These are phyloP conservation scores for Orientallactaga sibirica DNA, from an alignment of 2,797 vertebrate genomes.

Conservation along the genomic window DNA sequence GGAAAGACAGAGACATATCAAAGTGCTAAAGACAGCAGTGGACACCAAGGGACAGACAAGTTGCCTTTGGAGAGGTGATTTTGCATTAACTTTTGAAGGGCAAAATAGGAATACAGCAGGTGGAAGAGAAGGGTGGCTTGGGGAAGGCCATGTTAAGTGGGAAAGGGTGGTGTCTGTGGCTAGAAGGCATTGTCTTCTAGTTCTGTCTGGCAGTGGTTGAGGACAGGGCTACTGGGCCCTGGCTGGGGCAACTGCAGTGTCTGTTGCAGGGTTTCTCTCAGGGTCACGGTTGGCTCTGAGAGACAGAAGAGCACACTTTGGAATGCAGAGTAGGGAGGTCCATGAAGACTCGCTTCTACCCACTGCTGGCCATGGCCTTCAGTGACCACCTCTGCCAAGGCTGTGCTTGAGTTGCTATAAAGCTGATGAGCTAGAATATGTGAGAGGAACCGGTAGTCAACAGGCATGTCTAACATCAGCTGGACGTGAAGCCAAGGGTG, in stretches of 20 bases:
- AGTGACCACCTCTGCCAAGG: neutral
- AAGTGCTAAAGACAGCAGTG: neutral
- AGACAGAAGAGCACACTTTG: neutral
- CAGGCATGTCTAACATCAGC: rapidly evolving
- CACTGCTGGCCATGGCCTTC: neutral
- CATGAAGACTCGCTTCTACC: neutral
- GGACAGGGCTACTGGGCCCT: neutral
- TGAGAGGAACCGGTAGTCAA: neutral
- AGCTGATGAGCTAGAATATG: neutral
- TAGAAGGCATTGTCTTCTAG: too few relatives aligned
- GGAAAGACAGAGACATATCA: neutral
- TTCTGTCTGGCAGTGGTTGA: neutral
- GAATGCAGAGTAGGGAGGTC: neutral
- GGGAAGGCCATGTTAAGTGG: neutral
- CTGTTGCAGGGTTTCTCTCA: neutral
- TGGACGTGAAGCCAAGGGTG: neutral
- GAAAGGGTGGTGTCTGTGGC: neutral
- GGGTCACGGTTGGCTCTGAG: neutral
- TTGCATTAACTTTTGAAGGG: neutral
- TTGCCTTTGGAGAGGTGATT: neutral
- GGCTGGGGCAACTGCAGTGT: neutral
- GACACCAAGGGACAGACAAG: neutral
- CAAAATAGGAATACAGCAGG: neutral
- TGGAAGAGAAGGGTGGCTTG: neutral
- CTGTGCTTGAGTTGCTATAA: neutral